A percentile compares a stretch with the other conserved stretches of the same genome.
Evolutionary conservation across 2,113 vertebrate species (phyloP).

Genomic region (Stomatorhinus ivindoensis): DNA sequence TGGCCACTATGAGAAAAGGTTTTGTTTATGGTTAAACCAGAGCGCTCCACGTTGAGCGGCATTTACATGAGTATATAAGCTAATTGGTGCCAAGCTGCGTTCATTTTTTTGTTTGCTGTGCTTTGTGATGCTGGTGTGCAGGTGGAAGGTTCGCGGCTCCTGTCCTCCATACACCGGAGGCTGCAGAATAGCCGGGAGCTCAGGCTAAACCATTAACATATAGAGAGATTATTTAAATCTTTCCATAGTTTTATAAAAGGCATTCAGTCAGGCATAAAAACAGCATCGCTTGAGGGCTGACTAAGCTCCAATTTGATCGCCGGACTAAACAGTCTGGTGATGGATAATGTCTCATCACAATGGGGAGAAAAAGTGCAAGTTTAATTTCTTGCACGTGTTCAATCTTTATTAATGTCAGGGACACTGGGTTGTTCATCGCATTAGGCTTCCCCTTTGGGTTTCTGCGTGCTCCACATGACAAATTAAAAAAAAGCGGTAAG

Average conservation of each 20-base stretch:
- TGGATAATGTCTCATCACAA: conserved; percentile 64
- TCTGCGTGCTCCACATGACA: conserved; percentile 42
- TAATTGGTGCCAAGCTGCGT: neutral
- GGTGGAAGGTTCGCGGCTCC: neutral
- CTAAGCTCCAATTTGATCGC: conserved; percentile 54
- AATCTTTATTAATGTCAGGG: conserved; percentile 65
- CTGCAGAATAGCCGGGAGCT: conserved; percentile 23
- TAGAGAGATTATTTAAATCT: conserved; percentile 64
- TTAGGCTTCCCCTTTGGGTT: conserved; percentile 30
- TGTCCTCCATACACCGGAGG: neutral
- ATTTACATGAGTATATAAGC: neutral
- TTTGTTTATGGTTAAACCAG: neutral
- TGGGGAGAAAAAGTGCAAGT: conserved; percentile 53
- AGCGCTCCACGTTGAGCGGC: neutral
- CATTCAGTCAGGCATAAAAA: conserved; percentile 42
- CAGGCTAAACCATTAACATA: conserved; percentile 55
- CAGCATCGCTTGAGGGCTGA: conserved; percentile 39
- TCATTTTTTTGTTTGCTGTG: neutral
- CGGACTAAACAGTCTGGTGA: conserved; percentile 60
- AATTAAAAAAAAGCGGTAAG: conserved; percentile 39
- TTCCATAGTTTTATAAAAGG: conserved; percentile 57
- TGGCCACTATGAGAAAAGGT: conserved; percentile 46
- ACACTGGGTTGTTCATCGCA: conserved; percentile 56
- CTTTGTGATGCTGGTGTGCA: neutral
- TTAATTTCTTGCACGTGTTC: conserved; percentile 68